A percentile compares a stretch with the other conserved stretches of the same genome.
phyloP scores from a whole-genome alignment of 1,140 invertebrate genomes.

The Pissodes strobi region DNA sequence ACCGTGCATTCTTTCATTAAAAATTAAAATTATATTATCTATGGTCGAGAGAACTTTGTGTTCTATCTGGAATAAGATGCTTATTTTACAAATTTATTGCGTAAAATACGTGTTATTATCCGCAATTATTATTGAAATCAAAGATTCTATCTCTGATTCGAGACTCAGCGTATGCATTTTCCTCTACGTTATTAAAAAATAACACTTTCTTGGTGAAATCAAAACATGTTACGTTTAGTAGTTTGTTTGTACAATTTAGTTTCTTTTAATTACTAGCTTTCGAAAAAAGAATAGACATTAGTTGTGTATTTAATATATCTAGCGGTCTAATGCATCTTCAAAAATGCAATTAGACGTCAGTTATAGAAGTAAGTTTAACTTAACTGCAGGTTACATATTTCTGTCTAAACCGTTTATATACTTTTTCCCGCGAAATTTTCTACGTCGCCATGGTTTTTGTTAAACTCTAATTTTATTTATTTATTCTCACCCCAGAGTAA shows the following conservation, averaged over 20 bases:
- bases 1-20: conserved; percentile 23
- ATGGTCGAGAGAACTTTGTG: conserved; percentile 33
- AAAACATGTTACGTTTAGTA: conserved; percentile 7
- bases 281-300: background rate
- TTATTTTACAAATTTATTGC: conserved; percentile 40
- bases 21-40: conserved; percentile 35
- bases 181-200: conserved; percentile 18
- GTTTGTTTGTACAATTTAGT: background rate
- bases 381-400: too few relatives aligned
- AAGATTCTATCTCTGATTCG: conserved; percentile 23
- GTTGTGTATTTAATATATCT: background rate
- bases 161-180: conserved; percentile 17
- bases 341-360: too few relatives aligned
- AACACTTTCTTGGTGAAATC: conserved; percentile 21
- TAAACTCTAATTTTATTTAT: too few relatives aligned
- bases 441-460: too few relatives aligned
- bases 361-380: too few relatives aligned
- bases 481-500: too few relatives aligned
- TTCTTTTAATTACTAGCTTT: conserved; percentile 2
- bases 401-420: too few relatives aligned
- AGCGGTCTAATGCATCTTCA: too few relatives aligned
- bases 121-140: conserved; percentile 33
- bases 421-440: too few relatives aligned
- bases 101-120: conserved; percentile 36
- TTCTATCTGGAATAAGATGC: conserved; percentile 26